Conservation (phyloP, 2,113 vertebrate species). For the Callospermophilus lateralis region DNA sequence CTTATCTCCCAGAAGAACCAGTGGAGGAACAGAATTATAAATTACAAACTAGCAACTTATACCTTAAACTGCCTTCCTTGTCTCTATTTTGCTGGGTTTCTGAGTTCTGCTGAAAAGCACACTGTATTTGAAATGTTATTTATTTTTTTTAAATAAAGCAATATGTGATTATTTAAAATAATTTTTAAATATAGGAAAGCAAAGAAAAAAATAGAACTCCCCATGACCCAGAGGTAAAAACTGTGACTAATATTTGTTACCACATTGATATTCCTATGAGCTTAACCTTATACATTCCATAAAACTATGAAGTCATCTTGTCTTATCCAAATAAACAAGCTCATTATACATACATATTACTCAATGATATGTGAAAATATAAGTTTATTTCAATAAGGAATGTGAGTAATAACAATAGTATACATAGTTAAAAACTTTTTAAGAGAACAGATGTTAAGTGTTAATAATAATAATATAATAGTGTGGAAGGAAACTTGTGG, state of each 20-base stretch:
- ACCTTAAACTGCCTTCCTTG: background rate
- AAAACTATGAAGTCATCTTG: conserved; percentile 45
- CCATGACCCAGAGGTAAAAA: background rate
- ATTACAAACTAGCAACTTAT: background rate
- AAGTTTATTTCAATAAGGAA: background rate
- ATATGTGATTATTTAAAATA: conserved; percentile 5
- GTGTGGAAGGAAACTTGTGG: background rate
- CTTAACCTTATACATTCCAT: conserved; percentile 1
- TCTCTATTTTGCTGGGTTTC: background rate
- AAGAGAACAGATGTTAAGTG: background rate
- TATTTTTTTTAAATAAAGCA: conserved; percentile 16
- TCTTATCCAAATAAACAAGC: conserved; percentile 42
- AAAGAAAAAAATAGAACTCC: conserved; percentile 5
- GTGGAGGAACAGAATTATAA: background rate
- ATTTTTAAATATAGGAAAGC: conserved; percentile 36
- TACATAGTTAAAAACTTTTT: background rate
- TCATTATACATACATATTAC: background rate
- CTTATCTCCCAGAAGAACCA: background rate
- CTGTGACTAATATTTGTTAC: background rate
- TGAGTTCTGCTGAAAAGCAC: background rate
- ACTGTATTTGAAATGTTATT: conserved; percentile 12
- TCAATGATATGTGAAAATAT: conserved; percentile 33
- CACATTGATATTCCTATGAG: conserved; percentile 17
- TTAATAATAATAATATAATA: background rate
- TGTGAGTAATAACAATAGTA: background rate